Conservation (phyloP, 2,888 invertebrate genomes). For the Mycogona germanica region DNA sequence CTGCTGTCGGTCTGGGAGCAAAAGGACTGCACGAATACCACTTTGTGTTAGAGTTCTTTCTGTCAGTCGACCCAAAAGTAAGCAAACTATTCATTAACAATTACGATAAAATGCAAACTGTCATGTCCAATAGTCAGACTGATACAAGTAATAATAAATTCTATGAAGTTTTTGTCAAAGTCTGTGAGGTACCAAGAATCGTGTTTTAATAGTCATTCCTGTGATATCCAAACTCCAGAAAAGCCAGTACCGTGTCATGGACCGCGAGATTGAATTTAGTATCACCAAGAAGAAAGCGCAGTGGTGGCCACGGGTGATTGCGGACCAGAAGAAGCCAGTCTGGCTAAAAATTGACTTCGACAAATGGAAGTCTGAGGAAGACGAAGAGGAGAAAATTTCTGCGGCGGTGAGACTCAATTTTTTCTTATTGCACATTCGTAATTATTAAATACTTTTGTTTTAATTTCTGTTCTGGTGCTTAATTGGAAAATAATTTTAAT, state of each 20-base stretch:
- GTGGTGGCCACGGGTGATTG: conserved; percentile 77
- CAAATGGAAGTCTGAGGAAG: conserved; percentile 70
- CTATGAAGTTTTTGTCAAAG: background rate
- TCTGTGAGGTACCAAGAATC: background rate
- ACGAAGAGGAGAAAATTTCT: conserved; percentile 49
- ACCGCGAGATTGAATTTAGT: conserved; percentile 61
- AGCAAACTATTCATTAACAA: too few species aligned
- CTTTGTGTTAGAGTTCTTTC: conserved; percentile 34
- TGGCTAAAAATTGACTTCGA: conserved; percentile 94
- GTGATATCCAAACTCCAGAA: conserved; percentile 18
- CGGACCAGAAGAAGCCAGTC: conserved; percentile 67
- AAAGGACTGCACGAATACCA: conserved; percentile 34
- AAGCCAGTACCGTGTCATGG: conserved; percentile 43
- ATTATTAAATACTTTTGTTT: background rate
- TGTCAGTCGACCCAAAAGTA: conserved; percentile 29
- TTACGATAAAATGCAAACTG: too few species aligned
- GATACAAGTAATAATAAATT: background rate
- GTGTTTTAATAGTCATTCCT: background rate
- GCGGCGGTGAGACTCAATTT: background rate
- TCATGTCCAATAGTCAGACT: too few species aligned
- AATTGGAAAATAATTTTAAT: background rate
- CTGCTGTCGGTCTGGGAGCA: conserved; percentile 33
- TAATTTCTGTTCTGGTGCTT: background rate
- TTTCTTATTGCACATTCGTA: background rate
- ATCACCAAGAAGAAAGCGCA: conserved; percentile 51